Evolutionary conservation across 1,140 invertebrate species (phyloP), one percentile per base, ranked within the genome.

Genomic region (Brachionus manjavacas): DNA sequence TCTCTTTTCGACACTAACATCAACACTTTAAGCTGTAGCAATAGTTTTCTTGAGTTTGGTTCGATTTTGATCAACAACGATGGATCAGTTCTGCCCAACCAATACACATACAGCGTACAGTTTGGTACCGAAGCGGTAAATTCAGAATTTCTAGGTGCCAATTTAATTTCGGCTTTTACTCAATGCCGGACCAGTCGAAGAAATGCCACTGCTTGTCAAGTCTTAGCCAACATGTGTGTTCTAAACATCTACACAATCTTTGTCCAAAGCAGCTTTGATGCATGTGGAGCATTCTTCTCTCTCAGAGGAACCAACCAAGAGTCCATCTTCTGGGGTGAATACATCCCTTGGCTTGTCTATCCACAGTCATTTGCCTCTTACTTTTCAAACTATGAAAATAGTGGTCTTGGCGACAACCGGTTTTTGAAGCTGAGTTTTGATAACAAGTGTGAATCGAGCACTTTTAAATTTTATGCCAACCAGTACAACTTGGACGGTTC

Each of bases 201-300:
- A 39, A 81, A 81, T 81, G 79, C 20, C 11, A 89, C 87, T 31
- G 90, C 92, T 7, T 93, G 93, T 85, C 91, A 93, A 87, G 87
- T 91, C 80, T 86, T 93, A 49, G 91, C 91, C 1, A 93, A 93
- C 88, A 90, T 93, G 86, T 93, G 93, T 86, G 89, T 91, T 0
- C 85, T 93, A 16, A 91, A 91, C 14, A 87, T 93, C 28, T 88
- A 89, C 80, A 86, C 72, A 79, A 74, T 43, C 85, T 76, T 60
- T 88, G 89, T 14, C 90, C 86, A 68, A 87, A 87, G 3, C 89
- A 91, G 0, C 92, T 91, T 84, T 89, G 89, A 84, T 85, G 86
- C 89, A 84, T 88, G 90, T 81, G 84, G 80, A 88, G 89, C 25
- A 87, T 90, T 85, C 85, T 88, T 87, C 85, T 87, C 66, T 85